Conservation (phyloP, 2,113 vertebrate genomes). For the Carassius gibelio region DNA sequence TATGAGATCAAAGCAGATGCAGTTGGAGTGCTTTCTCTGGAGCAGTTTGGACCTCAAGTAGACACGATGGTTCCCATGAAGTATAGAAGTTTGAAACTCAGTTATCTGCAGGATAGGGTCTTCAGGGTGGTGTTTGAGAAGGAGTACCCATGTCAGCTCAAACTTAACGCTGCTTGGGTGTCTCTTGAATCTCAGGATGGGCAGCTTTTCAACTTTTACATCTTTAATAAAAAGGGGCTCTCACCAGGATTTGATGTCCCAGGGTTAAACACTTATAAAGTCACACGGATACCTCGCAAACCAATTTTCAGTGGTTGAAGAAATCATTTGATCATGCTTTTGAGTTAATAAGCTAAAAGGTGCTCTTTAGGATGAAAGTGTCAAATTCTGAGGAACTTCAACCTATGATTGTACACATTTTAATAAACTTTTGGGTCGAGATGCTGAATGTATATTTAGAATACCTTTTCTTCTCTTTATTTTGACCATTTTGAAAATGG, state of each 20-base stretch:
- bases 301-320: conserved; percentile 75
- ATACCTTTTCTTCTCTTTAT: neutral
- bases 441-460: neutral
- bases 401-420: neutral
- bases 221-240: conserved; percentile 77
- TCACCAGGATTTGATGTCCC: conserved; percentile 89
- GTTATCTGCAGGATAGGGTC: conserved; percentile 84
- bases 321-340: neutral
- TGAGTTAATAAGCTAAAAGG: neutral
- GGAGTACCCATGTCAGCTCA: conserved; percentile 85
- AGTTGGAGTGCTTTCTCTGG: conserved; percentile 81
- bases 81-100: conserved; percentile 82
- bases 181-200: conserved; percentile 88
- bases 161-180: conserved; percentile 79
- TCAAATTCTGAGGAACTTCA: conserved; percentile 6
- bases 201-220: conserved; percentile 88
- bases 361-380: neutral
- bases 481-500: neutral
- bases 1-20: conserved; percentile 83
- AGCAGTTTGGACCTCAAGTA: conserved; percentile 87
- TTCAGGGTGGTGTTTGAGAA: conserved; percentile 87
- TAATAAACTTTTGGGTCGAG: neutral
- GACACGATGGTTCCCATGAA: conserved; percentile 81
- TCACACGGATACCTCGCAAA: conserved; percentile 77
- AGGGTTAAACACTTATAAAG: conserved; percentile 87